Base-by-base conservation (phyloP, 2,797 vertebrate genomes). In the Enteromius radiatus region DNA sequence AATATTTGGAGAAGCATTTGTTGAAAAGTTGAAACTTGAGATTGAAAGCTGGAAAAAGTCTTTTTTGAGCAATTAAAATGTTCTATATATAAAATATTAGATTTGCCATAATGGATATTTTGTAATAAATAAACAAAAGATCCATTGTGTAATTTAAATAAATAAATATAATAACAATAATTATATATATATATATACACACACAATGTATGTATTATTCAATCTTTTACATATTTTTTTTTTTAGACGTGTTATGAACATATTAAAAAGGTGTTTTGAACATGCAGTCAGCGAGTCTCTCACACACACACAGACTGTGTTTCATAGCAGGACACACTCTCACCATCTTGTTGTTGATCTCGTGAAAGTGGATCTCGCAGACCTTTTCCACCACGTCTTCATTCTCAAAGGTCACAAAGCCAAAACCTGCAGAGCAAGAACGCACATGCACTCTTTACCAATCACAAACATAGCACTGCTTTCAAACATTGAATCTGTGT, bases 261-360 rank as follows among this genome's bases (percentile, higher is more conserved):
- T 61, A 12, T 61, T 2, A 10, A 33, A 76, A 65, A 63, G 3
- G 17, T n/a, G 36, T 45, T 45, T 26, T 61, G 21, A 36, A 23
- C 52, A 56, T 2, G n/a, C 2, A 45, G 65, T 38, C 45, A 31
- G 3, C 14, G 3, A 45, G 1, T 41, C 21, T 84, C 65, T 84
- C 33, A 71, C n/a, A 80, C 65, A 64, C 36, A n/a, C 5, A 77
- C n/a, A 56, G 36, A 12, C 15, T n/a, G 23, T 33, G 17, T 38
- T 45, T 68, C 63, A 52, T 12, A 38, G 33, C 61, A 64, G 38
- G 4, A 70, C 36, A 47, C 87, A 96, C 91, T 96, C 91, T 96
- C 89, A 98, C 97, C 98, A 99, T 99, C 93, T 99, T 99, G 91
- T 97, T 99, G 95, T 99, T 99, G 92, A 99, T 99, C 93, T 99